These are phyloP conservation scores for Apocrypta bakeri DNA, from an alignment of 1,140 invertebrate species.

Conservation along the genomic window DNA sequence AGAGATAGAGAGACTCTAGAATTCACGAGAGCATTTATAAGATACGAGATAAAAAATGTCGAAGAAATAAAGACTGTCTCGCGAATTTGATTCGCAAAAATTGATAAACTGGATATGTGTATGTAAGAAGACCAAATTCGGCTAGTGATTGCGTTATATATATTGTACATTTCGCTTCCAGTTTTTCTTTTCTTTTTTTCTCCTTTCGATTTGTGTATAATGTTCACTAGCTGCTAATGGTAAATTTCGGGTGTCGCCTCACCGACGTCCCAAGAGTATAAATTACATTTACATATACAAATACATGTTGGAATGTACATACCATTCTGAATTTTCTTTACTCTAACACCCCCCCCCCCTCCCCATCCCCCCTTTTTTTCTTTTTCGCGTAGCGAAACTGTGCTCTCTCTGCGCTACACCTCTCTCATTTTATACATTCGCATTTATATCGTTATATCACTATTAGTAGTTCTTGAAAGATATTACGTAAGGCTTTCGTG, in stretches of 20 bases:
- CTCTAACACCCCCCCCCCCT: too few relatives aligned
- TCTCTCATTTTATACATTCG: slow-evolving; percentile 44
- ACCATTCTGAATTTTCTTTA: slow-evolving; percentile 48
- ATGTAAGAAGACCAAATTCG: slow-evolving; percentile 25
- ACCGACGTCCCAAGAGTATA: slow-evolving; percentile 2
- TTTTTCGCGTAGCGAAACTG: slow-evolving; percentile 36
- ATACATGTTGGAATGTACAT: slow-evolving; percentile 51
- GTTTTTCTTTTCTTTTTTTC: slow-evolving; percentile 5
- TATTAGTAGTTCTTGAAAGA: not conserved
- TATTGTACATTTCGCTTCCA: slow-evolving; percentile 41
- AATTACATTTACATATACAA: slow-evolving; percentile 44
- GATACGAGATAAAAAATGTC: slow-evolving; percentile 32
- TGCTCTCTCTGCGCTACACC: not conserved
- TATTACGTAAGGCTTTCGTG: slow-evolving; percentile 53
- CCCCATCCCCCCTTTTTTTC: too few relatives aligned
- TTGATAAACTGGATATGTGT: slow-evolving; percentile 15
- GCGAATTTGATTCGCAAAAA: slow-evolving; percentile 43
- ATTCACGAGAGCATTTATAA: slow-evolving; percentile 2
- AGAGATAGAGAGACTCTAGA: not conserved
- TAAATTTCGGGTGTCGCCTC: slow-evolving; percentile 14
- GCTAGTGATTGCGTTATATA: slow-evolving; percentile 41
- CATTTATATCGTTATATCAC: slow-evolving; percentile 6
- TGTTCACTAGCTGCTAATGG: slow-evolving; percentile 9
- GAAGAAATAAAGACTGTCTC: slow-evolving; percentile 12
- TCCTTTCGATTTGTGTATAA: not conserved